Evolutionary conservation across 2,113 vertebrate species (phyloP).

Genomic region (Archilochus colubris): DNA sequence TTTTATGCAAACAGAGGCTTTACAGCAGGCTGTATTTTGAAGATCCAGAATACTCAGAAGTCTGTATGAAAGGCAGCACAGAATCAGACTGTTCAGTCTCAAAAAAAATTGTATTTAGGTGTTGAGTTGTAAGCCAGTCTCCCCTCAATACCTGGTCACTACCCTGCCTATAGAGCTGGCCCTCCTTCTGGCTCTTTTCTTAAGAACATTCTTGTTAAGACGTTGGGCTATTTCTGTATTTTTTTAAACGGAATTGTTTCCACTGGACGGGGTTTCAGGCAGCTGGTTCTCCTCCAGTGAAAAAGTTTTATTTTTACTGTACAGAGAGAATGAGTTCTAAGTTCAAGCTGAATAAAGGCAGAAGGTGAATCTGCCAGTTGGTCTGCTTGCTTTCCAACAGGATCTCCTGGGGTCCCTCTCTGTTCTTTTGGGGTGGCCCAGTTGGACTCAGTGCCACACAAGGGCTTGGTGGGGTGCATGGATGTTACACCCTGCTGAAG

Average conservation of each 20-base stretch:
- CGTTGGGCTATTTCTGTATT: not conserved
- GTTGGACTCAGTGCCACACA: not conserved
- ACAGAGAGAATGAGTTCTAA: not conserved
- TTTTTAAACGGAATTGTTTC: not conserved
- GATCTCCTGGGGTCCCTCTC: not conserved
- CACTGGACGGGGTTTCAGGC: not conserved
- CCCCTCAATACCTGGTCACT: rapidly evolving
- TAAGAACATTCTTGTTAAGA: not conserved
- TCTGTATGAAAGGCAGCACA: not conserved
- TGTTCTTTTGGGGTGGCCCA: no score
- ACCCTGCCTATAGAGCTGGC: not conserved
- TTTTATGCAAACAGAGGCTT: not conserved
- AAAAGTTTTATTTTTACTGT: not conserved
- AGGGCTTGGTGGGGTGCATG: not conserved
- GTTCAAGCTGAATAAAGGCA: not conserved
- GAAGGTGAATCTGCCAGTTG: not conserved
- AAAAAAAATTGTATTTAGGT: not conserved
- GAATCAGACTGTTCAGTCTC: not conserved
- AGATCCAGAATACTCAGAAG: not conserved
- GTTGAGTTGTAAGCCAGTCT: not conserved
- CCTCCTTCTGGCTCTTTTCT: not conserved
- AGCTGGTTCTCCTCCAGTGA: not conserved
- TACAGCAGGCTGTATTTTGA: not conserved
- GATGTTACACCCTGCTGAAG: not conserved
- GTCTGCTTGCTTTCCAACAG: not conserved